Conservation (phyloP, 2,797 vertebrate species). For the Philypnodon macrostomus region DNA sequence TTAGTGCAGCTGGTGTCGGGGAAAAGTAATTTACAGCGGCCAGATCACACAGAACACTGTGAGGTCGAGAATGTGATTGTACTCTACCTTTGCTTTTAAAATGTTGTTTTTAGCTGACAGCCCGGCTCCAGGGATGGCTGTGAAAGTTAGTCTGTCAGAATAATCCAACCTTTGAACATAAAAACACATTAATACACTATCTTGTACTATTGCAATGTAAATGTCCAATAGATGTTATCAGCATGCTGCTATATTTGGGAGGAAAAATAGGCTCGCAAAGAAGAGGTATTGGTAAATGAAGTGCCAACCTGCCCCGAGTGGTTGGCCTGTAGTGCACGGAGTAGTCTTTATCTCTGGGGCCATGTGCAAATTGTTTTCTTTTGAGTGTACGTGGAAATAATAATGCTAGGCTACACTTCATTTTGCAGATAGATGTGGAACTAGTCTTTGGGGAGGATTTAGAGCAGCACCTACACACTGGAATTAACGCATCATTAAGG, state of each 20-base stretch:
- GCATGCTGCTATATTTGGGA: not conserved
- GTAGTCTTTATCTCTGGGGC: slow-evolving; percentile 1
- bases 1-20: slow-evolving; percentile 31
- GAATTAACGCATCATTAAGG: not conserved
- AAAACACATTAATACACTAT: slow-evolving; percentile 2
- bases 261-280: slow-evolving; percentile 1
- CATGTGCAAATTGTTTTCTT: not conserved
- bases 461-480: not conserved
- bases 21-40: slow-evolving; percentile 42
- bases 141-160: slow-evolving; percentile 4
- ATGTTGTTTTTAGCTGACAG: slow-evolving; percentile 17
- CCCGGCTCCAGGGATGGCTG: not conserved
- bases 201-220: slow-evolving; percentile 1
- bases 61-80: slow-evolving; percentile 4
- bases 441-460: not conserved
- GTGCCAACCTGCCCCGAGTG: not conserved
- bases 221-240: not conserved
- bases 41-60: slow-evolving; percentile 13
- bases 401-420: slow-evolving; percentile 5
- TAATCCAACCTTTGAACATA: slow-evolving; percentile 2
- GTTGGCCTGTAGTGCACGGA: not conserved
- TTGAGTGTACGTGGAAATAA: not conserved
- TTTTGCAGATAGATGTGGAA: slow-evolving; percentile 1
- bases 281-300: slow-evolving; percentile 1
- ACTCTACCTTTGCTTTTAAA: slow-evolving; percentile 25